These are phyloP conservation scores for Busseola fusca DNA, from an alignment of 2,888 invertebrate genomes.

Conservation along the genomic window DNA sequence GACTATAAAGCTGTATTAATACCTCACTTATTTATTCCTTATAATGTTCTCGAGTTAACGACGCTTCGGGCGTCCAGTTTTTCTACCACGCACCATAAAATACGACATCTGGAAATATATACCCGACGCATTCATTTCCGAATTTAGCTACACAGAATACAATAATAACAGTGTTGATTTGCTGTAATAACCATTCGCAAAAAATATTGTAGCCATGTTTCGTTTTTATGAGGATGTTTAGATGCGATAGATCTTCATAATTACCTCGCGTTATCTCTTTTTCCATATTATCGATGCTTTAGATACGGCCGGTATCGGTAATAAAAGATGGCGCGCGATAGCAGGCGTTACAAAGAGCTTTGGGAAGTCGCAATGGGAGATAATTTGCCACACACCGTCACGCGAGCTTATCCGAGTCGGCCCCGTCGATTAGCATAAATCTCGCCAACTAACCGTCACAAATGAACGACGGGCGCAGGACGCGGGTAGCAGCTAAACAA, in stretches of 20 bases:
- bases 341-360: conserved; percentile 78
- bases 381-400: conserved; percentile 87
- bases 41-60: conserved; percentile 88
- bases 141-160: conserved; percentile 76
- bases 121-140: conserved; percentile 76
- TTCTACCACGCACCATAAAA: conserved; percentile 85
- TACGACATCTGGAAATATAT: conserved; percentile 82
- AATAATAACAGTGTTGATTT: conserved; percentile 67
- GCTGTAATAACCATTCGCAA: conserved; percentile 62
- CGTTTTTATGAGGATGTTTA: conserved; percentile 55
- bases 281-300: conserved; percentile 69
- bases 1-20: conserved; percentile 86
- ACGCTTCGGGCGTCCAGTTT: conserved; percentile 83
- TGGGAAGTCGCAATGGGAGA: conserved; percentile 83
- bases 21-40: conserved; percentile 86
- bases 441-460: conserved; percentile 88
- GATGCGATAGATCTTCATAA: conserved; percentile 58
- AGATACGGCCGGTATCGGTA: conserved; percentile 69
- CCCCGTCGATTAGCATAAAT: conserved; percentile 89
- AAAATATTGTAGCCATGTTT: conserved; percentile 54
- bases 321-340: conserved; percentile 74
- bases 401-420: conserved; percentile 85
- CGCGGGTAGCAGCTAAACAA: conserved; percentile 74
- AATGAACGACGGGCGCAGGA: conserved; percentile 79
- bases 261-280: conserved; percentile 64